phyloP scores from a whole-genome alignment of 1,140 invertebrate species.

The Sesamia nonagrioides region DNA sequence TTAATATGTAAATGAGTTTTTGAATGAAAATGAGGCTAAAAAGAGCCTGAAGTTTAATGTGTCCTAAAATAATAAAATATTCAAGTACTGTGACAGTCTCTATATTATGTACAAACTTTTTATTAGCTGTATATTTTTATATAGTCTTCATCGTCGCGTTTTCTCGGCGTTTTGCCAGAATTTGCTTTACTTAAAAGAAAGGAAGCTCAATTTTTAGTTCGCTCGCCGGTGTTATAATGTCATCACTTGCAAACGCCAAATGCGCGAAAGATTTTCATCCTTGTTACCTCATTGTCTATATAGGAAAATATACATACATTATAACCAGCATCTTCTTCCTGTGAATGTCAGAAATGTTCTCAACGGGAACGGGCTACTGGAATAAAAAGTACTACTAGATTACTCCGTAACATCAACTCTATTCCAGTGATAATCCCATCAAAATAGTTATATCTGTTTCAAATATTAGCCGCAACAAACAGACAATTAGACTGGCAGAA shows the following conservation, averaged over 20 bases:
- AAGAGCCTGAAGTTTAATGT: neutral
- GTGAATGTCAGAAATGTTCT: no score
- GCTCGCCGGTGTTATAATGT: slow-evolving; percentile 12
- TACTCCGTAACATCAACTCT: no score
- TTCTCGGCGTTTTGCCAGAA: slow-evolving; percentile 31
- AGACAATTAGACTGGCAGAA: no score
- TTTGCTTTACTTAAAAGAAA: slow-evolving; percentile 31
- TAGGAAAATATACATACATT: neutral
- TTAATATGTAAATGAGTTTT: slow-evolving; percentile 35
- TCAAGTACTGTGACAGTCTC: slow-evolving; percentile 18
- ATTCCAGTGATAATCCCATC: no score
- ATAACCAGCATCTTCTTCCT: no score
- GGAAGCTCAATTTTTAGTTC: slow-evolving; percentile 25
- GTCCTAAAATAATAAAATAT: slow-evolving; percentile 35
- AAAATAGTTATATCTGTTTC: no score
- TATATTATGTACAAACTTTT: slow-evolving; percentile 26
- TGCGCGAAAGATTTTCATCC: slow-evolving; percentile 3
- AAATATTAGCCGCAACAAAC: no score
- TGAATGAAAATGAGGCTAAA: slow-evolving; percentile 31
- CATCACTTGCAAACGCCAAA: slow-evolving; percentile 20
- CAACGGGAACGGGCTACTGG: no score
- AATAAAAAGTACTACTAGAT: no score
- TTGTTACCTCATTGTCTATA: neutral
- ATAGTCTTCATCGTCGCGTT: slow-evolving; percentile 33
- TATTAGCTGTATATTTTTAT: slow-evolving; percentile 31